Evolutionary conservation across 2,888 invertebrate species (phyloP).

Genomic region (Miltochrista miniata): DNA sequence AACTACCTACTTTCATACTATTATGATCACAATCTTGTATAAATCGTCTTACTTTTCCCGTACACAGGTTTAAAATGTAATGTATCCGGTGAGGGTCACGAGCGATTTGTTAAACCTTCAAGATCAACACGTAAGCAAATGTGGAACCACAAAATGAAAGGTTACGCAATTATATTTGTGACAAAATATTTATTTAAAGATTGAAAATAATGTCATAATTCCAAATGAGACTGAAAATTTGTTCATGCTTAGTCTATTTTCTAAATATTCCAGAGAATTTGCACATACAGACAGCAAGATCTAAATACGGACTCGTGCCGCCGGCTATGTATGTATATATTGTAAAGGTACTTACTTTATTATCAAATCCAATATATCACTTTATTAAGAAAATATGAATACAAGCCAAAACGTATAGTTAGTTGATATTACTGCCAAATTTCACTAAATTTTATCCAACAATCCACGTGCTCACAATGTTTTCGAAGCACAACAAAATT

Average conservation of each 20-base stretch:
- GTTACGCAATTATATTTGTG: constrained; percentile 78
- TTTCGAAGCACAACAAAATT: constrained; percentile 85
- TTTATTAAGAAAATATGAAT: constrained; percentile 48
- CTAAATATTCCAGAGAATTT: constrained; percentile 14
- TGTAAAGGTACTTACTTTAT: constrained; percentile 65
- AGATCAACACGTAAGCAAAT: constrained; percentile 81
- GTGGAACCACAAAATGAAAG: constrained; percentile 74
- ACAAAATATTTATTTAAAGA: constrained; percentile 44
- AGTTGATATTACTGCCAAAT: constrained; percentile 72
- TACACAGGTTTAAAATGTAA: constrained; percentile 13
- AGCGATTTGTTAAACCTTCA: constrained; percentile 75
- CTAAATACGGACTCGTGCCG: constrained; percentile 60
- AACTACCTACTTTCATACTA: constrained; percentile 21
- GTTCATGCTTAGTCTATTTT: constrained; percentile 4
- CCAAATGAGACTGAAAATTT: constrained; percentile 2
- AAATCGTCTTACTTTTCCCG: too few relatives aligned
- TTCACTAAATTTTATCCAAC: constrained; percentile 71
- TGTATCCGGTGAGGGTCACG: constrained; percentile 66
- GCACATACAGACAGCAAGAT: constrained; percentile 47
- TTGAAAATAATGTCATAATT: constrained; percentile 10
- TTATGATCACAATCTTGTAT: neutral
- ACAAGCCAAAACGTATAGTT: constrained; percentile 51
- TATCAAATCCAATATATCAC: constrained; percentile 57
- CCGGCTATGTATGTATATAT: constrained; percentile 50
- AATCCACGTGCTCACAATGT: constrained; percentile 89